Percentiles rank a stretch among this genome's conserved stretches.
phyloP scores from a whole-genome alignment of 2,113 vertebrate species.

The Oxyruncus cristatus region DNA sequence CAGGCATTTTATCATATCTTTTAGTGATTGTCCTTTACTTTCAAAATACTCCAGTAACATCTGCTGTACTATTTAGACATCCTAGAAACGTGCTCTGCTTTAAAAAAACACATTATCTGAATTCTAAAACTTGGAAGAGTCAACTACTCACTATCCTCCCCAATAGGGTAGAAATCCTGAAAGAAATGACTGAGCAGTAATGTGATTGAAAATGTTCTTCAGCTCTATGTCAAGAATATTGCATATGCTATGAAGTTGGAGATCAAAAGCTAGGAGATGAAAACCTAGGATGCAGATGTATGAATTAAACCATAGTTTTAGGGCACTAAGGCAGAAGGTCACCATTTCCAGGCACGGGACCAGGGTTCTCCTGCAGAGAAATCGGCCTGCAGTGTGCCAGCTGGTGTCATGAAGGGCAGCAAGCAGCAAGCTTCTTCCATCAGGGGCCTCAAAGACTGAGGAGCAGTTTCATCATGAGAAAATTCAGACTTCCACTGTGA shows the following conservation, averaged over 20 bases:
- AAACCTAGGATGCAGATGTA: neutral
- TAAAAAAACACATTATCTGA: neutral
- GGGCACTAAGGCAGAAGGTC: neutral
- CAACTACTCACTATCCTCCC: neutral
- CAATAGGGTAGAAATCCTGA: neutral
- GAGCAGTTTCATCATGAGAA: neutral
- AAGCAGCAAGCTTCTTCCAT: neutral
- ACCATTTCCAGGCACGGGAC: neutral
- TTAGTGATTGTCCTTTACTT: neutral
- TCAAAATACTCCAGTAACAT: neutral
- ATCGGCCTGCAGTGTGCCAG: neutral
- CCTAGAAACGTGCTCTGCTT: neutral
- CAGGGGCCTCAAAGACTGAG: neutral
- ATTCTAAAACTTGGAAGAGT: neutral
- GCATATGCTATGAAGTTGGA: rapidly evolving
- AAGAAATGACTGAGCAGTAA: neutral
- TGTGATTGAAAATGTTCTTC: neutral
- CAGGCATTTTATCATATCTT: neutral
- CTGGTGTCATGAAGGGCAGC: neutral
- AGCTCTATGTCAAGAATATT: neutral
- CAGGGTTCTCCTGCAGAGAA: neutral
- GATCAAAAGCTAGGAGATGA: neutral
- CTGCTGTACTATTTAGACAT: neutral
- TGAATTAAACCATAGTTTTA: neutral
- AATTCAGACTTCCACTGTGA: neutral